Percentiles rank a stretch among this genome's conserved stretches.
These are phyloP conservation scores for Serrognathus titanus DNA, from an alignment of 2,888 invertebrate species.

Conservation along the genomic window DNA sequence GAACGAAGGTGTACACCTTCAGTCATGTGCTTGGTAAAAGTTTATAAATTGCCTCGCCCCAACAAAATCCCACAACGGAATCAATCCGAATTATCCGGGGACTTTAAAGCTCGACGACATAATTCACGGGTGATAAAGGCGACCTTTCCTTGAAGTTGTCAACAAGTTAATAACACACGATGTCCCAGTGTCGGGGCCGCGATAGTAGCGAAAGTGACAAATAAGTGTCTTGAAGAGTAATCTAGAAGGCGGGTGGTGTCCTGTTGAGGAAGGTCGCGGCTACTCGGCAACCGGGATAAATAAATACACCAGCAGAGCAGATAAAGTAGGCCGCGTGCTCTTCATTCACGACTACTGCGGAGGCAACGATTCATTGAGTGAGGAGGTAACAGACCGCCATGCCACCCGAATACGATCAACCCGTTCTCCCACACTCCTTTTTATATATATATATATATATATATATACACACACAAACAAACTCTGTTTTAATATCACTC, in stretches of 20 bases:
- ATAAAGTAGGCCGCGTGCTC: conserved; percentile 30
- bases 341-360: conserved; percentile 21
- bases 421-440: too few relatives aligned
- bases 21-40: too few relatives aligned
- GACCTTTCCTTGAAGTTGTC: background rate
- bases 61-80: too few relatives aligned
- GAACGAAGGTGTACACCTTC: too few relatives aligned
- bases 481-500: too few relatives aligned
- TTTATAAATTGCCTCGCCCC: too few relatives aligned
- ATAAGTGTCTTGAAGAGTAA: conserved; percentile 26
- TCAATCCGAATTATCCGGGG: too few relatives aligned
- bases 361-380: conserved; percentile 26
- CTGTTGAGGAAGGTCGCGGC: conserved; percentile 33
- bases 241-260: conserved; percentile 25
- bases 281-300: conserved; percentile 31
- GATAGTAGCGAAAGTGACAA: conserved; percentile 19
- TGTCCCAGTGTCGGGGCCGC: background rate
- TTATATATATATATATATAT: too few relatives aligned
- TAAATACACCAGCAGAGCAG: conserved; percentile 31
- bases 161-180: background rate
- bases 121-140: too few relatives aligned
- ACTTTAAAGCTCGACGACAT: too few relatives aligned
- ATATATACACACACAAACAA: too few relatives aligned
- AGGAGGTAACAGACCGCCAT: conserved; percentile 1
- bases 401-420: background rate